These are phyloP conservation scores for Telenomus remus DNA, from an alignment of 1,140 invertebrate species.

Conservation along the genomic window DNA sequence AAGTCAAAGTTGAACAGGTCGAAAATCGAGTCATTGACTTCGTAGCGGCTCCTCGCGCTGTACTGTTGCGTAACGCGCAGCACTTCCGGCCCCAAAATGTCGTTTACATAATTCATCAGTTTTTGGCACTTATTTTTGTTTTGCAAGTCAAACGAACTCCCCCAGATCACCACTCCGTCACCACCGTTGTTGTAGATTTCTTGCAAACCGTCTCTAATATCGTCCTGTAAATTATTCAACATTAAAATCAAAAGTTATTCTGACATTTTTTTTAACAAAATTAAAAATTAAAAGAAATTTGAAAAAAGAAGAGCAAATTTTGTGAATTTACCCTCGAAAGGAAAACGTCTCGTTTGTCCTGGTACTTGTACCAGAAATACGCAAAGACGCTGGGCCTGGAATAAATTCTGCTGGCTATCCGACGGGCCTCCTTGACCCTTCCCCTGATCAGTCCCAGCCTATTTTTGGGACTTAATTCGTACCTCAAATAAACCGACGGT, in stretches of 20 bases:
- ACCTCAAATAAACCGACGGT: slow-evolving; percentile 82
- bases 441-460: slow-evolving; percentile 78
- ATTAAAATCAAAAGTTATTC: background rate
- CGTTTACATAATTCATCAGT: slow-evolving; percentile 78
- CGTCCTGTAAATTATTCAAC: slow-evolving; percentile 70
- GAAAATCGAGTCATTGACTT: slow-evolving; percentile 14
- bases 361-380: slow-evolving; percentile 84
- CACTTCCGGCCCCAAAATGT: slow-evolving; percentile 78
- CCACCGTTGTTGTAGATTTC: slow-evolving; percentile 76
- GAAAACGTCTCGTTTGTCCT: slow-evolving; percentile 77
- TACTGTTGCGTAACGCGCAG: slow-evolving; percentile 35
- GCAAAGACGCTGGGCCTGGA: slow-evolving; percentile 74
- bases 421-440: slow-evolving; percentile 78
- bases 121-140: slow-evolving; percentile 78
- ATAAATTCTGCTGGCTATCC: slow-evolving; percentile 71
- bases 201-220: slow-evolving; percentile 76
- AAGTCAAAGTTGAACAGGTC: slow-evolving; percentile 16
- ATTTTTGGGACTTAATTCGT: slow-evolving; percentile 68
- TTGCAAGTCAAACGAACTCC: slow-evolving; percentile 82
- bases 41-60: slow-evolving; percentile 8
- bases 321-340: slow-evolving; percentile 78
- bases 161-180: slow-evolving; percentile 83
- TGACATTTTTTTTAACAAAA: too few relatives aligned
- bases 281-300: slow-evolving; percentile 4
- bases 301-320: too few relatives aligned